Evolutionary conservation across 2,797 vertebrate genomes (phyloP).

Genomic region (Cyclura pinguis): DNA sequence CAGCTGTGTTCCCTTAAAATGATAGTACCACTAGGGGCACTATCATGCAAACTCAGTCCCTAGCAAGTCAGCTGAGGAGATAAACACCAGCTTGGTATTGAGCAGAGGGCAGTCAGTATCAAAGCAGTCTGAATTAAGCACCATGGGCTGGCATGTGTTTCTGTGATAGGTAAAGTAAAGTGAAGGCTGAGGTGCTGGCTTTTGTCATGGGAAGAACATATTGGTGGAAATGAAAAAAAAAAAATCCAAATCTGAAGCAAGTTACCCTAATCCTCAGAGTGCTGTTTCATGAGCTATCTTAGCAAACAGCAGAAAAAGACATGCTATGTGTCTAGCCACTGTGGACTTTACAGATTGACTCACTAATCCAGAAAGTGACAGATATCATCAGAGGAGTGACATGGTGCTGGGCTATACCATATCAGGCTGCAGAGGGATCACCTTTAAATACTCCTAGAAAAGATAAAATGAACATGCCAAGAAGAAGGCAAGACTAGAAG

Average conservation of each 20-base stretch:
- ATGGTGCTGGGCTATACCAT: neutral
- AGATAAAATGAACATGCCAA: neutral
- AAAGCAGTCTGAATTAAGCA: neutral
- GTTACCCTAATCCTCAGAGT: constrained; percentile 39
- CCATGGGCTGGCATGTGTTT: neutral
- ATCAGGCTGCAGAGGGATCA: neutral
- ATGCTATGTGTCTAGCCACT: neutral
- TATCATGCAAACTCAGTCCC: constrained; percentile 16
- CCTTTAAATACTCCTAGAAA: neutral
- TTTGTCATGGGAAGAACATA: neutral
- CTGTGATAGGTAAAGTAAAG: neutral
- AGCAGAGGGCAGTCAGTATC: neutral
- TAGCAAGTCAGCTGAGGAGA: constrained; percentile 10
- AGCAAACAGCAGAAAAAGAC: neutral
- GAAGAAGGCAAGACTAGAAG: neutral
- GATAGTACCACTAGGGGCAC: constrained; percentile 53
- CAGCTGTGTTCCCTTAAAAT: constrained; percentile 41
- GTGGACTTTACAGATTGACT: neutral
- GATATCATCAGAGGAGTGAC: neutral
- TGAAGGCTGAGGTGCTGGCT: neutral
- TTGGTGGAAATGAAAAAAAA: neutral
- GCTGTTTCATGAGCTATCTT: neutral
- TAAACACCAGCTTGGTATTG: neutral
- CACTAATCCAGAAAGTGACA: neutral
- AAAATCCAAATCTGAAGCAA: neutral